Conservation (phyloP, 1,140 invertebrate genomes). For the Dreissena rostriformis region DNA sequence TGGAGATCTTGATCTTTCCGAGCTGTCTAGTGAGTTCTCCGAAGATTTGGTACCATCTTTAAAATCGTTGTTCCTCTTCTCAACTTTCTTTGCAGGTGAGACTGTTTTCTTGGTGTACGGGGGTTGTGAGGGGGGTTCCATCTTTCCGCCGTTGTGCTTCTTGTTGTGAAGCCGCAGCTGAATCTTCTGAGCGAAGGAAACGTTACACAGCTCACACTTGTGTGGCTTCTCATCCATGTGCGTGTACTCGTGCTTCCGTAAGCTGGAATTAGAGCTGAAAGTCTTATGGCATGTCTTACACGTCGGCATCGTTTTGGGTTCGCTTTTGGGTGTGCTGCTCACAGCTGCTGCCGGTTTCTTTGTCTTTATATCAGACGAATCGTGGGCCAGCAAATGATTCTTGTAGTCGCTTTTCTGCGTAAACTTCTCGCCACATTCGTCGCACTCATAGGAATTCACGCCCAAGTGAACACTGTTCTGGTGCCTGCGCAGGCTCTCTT, state of each 20-base stretch:
- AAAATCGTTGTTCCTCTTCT: not conserved
- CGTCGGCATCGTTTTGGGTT: conserved; percentile 15
- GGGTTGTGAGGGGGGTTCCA: conserved; percentile 21
- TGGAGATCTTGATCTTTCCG: not conserved
- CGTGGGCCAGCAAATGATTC: conserved; percentile 20
- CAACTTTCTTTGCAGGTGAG: not conserved
- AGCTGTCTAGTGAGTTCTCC: not conserved
- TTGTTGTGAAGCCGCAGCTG: conserved; percentile 55
- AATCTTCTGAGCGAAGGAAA: conserved; percentile 43
- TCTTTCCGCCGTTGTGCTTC: conserved; percentile 61
- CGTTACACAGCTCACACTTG: conserved; percentile 91
- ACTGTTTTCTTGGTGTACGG: not conserved
- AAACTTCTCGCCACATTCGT: conserved; percentile 38
- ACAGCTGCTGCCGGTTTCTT: not conserved
- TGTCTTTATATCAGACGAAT: not conserved
- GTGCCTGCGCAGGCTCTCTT: conserved; percentile 38
- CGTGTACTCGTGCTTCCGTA: conserved; percentile 80
- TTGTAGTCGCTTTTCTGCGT: conserved; percentile 25
- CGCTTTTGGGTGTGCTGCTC: not conserved
- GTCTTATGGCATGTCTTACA: conserved; percentile 41
- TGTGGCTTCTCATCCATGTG: conserved; percentile 98
- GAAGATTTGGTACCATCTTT: not conserved
- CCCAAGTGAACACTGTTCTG: conserved; percentile 22
- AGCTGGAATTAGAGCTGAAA: conserved; percentile 43
- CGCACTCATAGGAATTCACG: conserved; percentile 24